A percentile compares a stretch with the other conserved stretches of the same genome.
Evolutionary conservation across 2,888 invertebrate species (phyloP).

Genomic region (Microplitis manilae): DNA sequence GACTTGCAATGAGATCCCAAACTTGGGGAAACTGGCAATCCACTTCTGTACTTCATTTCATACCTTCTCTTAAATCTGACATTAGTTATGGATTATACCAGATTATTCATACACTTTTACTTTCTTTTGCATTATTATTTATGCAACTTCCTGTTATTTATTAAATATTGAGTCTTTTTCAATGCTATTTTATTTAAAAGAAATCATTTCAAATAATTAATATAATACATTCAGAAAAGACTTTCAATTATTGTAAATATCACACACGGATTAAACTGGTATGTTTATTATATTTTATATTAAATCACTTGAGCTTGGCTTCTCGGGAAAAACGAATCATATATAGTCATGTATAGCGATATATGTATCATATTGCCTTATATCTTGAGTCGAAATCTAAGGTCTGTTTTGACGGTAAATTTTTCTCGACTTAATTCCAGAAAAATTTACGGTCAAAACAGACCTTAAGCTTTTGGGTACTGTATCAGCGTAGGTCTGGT

Average conservation of each 20-base stretch:
- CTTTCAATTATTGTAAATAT: neutral
- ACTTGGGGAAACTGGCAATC: conserved; percentile 22
- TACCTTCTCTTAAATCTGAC: neutral
- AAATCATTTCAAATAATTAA: neutral
- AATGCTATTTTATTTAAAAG: neutral
- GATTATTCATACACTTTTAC: neutral
- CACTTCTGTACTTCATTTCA: neutral
- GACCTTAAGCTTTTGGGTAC: too few relatives aligned
- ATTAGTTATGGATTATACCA: neutral
- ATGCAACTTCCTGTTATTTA: neutral
- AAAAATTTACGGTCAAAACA: too few relatives aligned
- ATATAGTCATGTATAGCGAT: neutral
- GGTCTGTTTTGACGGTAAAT: too few relatives aligned
- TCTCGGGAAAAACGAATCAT: neutral
- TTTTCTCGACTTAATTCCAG: too few relatives aligned
- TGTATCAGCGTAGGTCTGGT: too few relatives aligned
- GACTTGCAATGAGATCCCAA: conserved; percentile 18
- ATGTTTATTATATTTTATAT: neutral
- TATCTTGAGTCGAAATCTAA: too few relatives aligned
- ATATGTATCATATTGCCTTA: too few relatives aligned
- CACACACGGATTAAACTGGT: neutral
- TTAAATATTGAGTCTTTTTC: neutral
- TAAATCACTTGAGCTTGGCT: neutral
- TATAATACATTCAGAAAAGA: neutral
- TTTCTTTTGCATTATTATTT: neutral